Conservation (phyloP, 2,113 vertebrate species). For the Struthio camelus region DNA sequence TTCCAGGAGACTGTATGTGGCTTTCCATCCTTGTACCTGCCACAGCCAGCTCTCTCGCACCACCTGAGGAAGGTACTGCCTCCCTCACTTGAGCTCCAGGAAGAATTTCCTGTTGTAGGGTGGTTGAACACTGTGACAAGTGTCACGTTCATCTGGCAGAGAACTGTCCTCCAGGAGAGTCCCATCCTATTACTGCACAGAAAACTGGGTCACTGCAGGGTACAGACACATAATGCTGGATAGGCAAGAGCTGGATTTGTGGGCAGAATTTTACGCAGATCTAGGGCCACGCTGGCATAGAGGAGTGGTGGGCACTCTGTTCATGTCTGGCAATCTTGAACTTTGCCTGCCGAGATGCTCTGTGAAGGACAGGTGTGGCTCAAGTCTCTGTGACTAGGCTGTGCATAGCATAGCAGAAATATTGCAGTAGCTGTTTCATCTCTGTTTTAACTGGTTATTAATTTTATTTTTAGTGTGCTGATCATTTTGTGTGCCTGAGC, state of each 20-base stretch:
- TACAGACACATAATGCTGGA: neutral
- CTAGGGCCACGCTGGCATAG: neutral
- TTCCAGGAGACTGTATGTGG: neutral
- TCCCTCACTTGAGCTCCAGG: neutral
- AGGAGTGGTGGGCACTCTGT: neutral
- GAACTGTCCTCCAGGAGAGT: neutral
- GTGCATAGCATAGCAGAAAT: neutral
- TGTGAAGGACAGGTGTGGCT: neutral
- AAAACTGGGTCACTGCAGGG: neutral
- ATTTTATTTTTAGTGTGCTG: neutral
- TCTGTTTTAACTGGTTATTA: neutral
- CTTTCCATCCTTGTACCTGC: neutral
- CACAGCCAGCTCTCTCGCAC: neutral
- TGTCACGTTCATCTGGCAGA: neutral
- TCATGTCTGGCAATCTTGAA: neutral
- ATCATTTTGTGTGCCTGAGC: neutral
- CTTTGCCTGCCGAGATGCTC: neutral
- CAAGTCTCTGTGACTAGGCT: neutral
- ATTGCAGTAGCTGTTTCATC: neutral
- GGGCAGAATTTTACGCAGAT: neutral
- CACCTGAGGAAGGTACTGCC: neutral
- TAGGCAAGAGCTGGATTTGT: neutral
- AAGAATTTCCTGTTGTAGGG: neutral
- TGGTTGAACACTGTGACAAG: neutral
- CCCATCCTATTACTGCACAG: neutral